phyloP scores from a whole-genome alignment of 2,797 vertebrate species.

The Pantherophis alleghaniensis region DNA sequence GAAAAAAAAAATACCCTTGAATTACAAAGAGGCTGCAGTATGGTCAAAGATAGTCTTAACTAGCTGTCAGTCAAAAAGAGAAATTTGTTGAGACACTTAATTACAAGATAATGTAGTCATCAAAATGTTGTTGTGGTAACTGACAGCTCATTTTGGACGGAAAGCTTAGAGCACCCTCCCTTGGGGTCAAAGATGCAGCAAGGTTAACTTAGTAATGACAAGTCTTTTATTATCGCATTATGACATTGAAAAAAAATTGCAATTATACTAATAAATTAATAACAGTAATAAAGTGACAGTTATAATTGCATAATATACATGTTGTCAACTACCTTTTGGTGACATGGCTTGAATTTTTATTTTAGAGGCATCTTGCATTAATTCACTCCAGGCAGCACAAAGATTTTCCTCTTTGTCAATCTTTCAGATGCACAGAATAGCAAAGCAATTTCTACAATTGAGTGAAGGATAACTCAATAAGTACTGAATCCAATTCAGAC shows the following conservation, averaged over 20 bases:
- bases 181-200: conserved; percentile 77
- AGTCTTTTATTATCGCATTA: conserved; percentile 82
- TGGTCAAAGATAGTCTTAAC: conserved; percentile 83
- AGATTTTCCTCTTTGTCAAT: conserved; percentile 47
- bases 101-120: conserved; percentile 83
- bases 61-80: conserved; percentile 82
- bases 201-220: conserved; percentile 83
- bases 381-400: conserved; percentile 52
- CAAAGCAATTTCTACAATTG: neutral
- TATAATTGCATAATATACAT: conserved; percentile 81
- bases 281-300: conserved; percentile 84
- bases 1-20: conserved; percentile 67
- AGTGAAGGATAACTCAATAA: neutral
- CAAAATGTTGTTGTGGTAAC: conserved; percentile 77
- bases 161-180: conserved; percentile 73
- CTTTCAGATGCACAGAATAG: conserved; percentile 13
- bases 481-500: neutral
- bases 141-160: conserved; percentile 83
- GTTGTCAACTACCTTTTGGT: conserved; percentile 80
- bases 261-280: conserved; percentile 85
- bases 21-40: conserved; percentile 78
- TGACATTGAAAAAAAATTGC: conserved; percentile 78
- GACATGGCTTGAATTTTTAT: conserved; percentile 77
- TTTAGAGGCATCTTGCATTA: conserved; percentile 68
- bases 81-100: conserved; percentile 86